These are phyloP conservation scores for Phylloscopus whistleri DNA, from an alignment of 2,113 vertebrate species.

Conservation along the genomic window DNA sequence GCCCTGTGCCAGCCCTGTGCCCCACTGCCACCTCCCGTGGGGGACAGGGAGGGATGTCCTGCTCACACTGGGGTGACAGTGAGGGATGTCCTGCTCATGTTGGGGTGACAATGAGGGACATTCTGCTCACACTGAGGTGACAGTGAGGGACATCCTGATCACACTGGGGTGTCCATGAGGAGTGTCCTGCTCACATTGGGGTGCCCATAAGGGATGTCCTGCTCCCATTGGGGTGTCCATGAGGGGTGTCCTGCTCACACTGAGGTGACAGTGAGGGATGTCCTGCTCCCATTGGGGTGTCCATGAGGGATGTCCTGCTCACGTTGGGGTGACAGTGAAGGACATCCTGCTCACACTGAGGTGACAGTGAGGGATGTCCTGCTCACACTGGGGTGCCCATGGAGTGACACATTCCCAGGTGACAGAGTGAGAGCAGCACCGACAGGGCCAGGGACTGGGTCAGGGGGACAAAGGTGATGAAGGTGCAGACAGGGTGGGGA, in stretches of 20 bases:
- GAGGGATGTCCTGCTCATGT: rapidly evolving
- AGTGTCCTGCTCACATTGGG: rapidly evolving
- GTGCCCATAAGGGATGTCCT: rapidly evolving
- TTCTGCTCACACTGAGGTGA: neutral
- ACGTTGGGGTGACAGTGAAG: rapidly evolving
- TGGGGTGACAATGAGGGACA: neutral
- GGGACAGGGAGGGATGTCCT: rapidly evolving
- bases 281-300: neutral
- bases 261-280: neutral
- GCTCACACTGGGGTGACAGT: rapidly evolving
- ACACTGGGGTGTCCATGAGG: rapidly evolving
- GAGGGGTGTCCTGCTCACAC: rapidly evolving
- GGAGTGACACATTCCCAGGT: neutral
- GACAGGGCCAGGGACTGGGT: neutral
- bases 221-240: no score
- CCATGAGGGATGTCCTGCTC: neutral
- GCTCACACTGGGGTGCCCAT: rapidly evolving
- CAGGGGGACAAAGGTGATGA: neutral
- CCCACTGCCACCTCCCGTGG: neutral
- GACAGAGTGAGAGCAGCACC: neutral
- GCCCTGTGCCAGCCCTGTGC: rapidly evolving
- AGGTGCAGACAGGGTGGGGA: neutral
- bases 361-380: neutral
- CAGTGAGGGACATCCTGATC: rapidly evolving
- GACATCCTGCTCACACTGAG: rapidly evolving